Conservation (phyloP, 2,797 vertebrate species). For the Rhincodon typus region DNA sequence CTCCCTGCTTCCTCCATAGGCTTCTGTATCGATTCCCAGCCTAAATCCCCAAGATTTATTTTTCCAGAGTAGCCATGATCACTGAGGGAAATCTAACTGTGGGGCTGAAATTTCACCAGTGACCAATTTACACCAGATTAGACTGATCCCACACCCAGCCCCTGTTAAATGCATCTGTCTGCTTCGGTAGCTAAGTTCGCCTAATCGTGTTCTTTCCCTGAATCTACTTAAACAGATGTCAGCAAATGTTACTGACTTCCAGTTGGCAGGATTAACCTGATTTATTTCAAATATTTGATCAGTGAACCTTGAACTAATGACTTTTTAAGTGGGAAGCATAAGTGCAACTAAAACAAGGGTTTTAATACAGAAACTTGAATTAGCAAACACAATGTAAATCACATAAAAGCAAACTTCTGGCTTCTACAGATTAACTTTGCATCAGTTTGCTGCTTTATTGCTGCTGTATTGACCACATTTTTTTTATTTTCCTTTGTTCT, state of each 20-base stretch:
- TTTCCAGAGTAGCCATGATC: no score
- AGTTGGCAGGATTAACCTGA: neutral
- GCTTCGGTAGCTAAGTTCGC: neutral
- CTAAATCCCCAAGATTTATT: no score
- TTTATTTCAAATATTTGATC: neutral
- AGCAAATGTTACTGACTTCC: neutral
- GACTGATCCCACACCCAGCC: no score
- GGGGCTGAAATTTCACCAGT: no score
- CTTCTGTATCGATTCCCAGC: no score
- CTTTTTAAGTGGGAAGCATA: neutral
- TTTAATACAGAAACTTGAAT: neutral
- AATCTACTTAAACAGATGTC: neutral
- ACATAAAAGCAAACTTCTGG: neutral
- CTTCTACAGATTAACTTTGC: neutral
- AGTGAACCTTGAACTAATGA: neutral
- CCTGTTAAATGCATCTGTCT: no score
- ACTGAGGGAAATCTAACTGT: no score
- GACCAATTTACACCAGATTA: no score
- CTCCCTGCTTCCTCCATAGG: no score
- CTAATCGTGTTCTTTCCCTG: neutral
- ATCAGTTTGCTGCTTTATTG: neutral
- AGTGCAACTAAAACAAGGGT: no score
- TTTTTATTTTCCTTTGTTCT: no score
- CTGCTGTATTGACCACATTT: no score
- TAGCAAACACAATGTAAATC: neutral